Evolutionary conservation across 2,888 invertebrate genomes (phyloP).

Genomic region (Agapostemon virescens): DNA sequence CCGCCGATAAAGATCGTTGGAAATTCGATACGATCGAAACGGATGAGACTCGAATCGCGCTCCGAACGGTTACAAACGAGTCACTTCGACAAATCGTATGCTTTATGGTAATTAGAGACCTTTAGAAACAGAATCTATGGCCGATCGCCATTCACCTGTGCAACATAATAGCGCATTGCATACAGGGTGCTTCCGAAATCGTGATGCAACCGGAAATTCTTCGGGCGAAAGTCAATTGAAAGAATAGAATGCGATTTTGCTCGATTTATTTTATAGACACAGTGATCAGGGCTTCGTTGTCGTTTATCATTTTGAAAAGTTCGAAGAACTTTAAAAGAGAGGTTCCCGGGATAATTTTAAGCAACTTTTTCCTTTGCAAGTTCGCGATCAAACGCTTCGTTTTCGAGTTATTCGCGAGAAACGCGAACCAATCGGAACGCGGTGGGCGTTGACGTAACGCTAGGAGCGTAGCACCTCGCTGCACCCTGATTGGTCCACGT

Average conservation of each 20-base stretch:
- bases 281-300: too few species aligned
- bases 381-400: too few species aligned
- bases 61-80: neutral
- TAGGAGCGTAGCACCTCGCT: too few species aligned
- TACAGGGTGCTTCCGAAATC: conserved; percentile 12
- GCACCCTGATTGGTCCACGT: too few species aligned
- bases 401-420: too few species aligned
- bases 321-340: too few species aligned
- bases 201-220: neutral
- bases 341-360: too few species aligned
- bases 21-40: neutral
- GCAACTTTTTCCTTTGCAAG: too few species aligned
- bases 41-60: neutral
- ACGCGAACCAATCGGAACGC: too few species aligned
- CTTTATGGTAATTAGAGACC: conserved; percentile 43
- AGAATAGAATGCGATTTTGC: neutral
- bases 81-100: conserved; percentile 1
- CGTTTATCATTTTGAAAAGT: too few species aligned
- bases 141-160: conserved; percentile 22
- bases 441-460: too few species aligned
- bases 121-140: conserved; percentile 40
- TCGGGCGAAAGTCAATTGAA: neutral
- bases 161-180: conserved; percentile 13
- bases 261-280: too few species aligned
- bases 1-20: neutral